phyloP scores from a whole-genome alignment of 2,888 invertebrate species.

The Lasioglossum leucozonium region DNA sequence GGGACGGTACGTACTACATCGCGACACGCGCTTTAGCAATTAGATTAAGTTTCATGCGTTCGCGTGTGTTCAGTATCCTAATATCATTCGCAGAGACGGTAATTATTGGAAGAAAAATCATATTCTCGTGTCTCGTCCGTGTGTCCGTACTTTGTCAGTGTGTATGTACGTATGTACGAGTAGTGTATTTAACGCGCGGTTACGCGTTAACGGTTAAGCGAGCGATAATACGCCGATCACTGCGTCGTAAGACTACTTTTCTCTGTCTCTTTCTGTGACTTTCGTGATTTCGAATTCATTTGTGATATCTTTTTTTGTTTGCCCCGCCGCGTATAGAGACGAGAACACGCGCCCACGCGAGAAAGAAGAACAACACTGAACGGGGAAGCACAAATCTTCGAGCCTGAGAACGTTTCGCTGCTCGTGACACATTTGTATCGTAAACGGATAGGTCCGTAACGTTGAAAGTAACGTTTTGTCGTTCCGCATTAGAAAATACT shows the following conservation, averaged over 20 bases:
- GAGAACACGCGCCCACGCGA: neutral
- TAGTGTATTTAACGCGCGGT: conserved; percentile 10
- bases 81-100: neutral
- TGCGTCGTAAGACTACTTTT: neutral
- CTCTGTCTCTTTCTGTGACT: conserved; percentile 2
- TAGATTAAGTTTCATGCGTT: neutral
- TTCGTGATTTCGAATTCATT: conserved; percentile 40
- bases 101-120: neutral
- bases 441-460: neutral
- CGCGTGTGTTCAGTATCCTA: conserved; percentile 15
- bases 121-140: neutral
- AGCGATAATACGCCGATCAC: neutral
- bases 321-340: neutral
- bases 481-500: neutral
- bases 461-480: neutral
- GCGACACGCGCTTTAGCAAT: neutral
- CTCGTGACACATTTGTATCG: neutral
- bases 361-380: conserved; percentile 10
- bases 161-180: neutral
- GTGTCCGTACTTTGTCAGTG: conserved; percentile 12
- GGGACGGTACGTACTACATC: neutral
- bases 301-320: conserved; percentile 51
- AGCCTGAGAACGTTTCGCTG: conserved; percentile 3
- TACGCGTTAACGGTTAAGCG: conserved; percentile 7
- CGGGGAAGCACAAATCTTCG: conserved; percentile 1